These are phyloP conservation scores for Phthorimaea operculella DNA, from an alignment of 1,140 invertebrate species.

Conservation along the genomic window DNA sequence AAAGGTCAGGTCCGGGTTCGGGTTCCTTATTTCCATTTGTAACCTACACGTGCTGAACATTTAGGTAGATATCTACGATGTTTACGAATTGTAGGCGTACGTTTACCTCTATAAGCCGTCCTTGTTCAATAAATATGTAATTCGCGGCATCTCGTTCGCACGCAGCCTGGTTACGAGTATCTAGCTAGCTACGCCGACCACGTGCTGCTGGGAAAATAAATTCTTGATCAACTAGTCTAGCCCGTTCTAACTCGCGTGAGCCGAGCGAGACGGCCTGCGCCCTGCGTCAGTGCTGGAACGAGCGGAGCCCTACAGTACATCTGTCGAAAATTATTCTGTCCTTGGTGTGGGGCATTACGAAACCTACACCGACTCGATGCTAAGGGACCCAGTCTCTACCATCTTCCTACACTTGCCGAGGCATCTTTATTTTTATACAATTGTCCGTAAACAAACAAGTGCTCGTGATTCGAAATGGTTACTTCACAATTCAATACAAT, in stretches of 20 bases:
- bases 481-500: no score
- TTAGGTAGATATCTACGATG: neutral
- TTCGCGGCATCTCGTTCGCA: constrained; percentile 1
- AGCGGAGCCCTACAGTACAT: neutral
- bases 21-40: neutral
- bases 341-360: constrained; percentile 1
- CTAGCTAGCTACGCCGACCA: constrained; percentile 3
- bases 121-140: neutral
- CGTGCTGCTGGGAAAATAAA: constrained; percentile 6
- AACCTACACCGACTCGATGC: neutral
- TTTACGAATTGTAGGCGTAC: constrained; percentile 4
- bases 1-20: neutral
- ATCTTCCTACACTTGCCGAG: no score
- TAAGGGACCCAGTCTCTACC: no score
- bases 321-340: neutral
- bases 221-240: constrained; percentile 1
- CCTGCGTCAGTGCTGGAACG: neutral
- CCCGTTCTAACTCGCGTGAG: neutral
- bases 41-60: constrained; percentile 4
- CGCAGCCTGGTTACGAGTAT: constrained; percentile 1
- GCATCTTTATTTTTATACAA: no score
- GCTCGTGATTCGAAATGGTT: no score
- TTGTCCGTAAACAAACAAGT: no score
- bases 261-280: neutral
- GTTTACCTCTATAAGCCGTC: constrained; percentile 4